phyloP scores from a whole-genome alignment of 1,140 invertebrate genomes.

The Hyles euphorbiae region DNA sequence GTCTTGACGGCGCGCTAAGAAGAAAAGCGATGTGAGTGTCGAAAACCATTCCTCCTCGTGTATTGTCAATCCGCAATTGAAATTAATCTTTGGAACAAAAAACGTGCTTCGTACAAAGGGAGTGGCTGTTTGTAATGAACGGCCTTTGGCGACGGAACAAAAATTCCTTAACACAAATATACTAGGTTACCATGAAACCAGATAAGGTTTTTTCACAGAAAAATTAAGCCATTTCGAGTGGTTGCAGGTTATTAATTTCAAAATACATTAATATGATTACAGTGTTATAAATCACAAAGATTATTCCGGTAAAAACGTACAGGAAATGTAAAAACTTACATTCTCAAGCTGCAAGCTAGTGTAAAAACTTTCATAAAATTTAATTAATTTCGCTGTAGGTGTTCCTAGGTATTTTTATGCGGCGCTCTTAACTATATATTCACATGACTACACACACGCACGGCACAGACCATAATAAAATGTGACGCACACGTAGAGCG shows the following conservation, averaged over 20 bases:
- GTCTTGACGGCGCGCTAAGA: conserved; percentile 32
- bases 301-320: conserved; percentile 7
- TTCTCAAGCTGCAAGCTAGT: conserved; percentile 16
- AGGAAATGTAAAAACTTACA: conserved; percentile 12
- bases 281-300: conserved; percentile 14
- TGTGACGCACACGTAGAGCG: conserved; percentile 7
- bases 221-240: no score
- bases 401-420: conserved; percentile 14
- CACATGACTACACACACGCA: not conserved
- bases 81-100: conserved; percentile 11
- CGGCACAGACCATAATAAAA: conserved; percentile 2
- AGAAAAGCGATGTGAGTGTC: conserved; percentile 34
- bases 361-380: conserved; percentile 27
- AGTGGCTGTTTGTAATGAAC: no score
- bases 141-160: no score
- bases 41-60: conserved; percentile 14
- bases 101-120: no score
- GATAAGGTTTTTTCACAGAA: no score
- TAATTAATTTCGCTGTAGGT: conserved; percentile 24
- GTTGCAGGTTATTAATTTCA: conserved; percentile 2
- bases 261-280: conserved; percentile 12
- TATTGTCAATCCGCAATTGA: conserved; percentile 1
- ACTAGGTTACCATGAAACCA: no score
- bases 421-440: not conserved
- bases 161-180: no score